These are phyloP conservation scores for Crenichthys baileyi DNA, from an alignment of 2,797 vertebrate species.

Conservation along the genomic window DNA sequence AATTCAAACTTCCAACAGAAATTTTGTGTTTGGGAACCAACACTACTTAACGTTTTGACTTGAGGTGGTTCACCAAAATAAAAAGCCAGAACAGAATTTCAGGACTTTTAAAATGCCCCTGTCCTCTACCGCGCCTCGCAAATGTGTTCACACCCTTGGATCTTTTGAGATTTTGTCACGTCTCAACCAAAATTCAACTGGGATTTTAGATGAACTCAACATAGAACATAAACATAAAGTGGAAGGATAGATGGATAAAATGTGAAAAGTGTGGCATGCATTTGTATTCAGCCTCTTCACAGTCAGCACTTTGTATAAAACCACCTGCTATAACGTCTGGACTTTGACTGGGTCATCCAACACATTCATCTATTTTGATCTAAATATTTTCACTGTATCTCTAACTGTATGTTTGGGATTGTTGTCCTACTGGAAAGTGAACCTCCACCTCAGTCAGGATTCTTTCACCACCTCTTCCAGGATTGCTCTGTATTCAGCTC, in stretches of 20 bases:
- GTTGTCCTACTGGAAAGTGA: no score
- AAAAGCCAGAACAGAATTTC: background rate
- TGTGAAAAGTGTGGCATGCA: background rate
- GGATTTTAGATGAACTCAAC: background rate
- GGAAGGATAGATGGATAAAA: background rate
- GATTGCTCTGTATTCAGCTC: background rate
- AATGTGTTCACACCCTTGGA: background rate
- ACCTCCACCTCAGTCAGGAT: no score
- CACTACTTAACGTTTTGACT: background rate
- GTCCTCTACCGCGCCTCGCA: background rate
- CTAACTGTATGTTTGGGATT: no score
- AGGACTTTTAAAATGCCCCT: background rate
- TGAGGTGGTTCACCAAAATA: background rate
- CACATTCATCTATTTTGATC: background rate
- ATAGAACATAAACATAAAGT: background rate
- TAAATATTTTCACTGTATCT: no score
- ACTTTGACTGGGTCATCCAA: background rate
- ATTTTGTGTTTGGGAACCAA: background rate
- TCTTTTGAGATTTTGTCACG: background rate
- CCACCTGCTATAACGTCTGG: background rate
- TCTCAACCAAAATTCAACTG: background rate
- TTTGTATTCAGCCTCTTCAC: background rate
- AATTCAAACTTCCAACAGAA: constrained; percentile 6
- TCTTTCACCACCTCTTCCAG: no score
- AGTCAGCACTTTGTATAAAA: background rate